Evolutionary conservation across 2,888 invertebrate species (phyloP), one percentile per base, ranked within the genome.

Genomic region (Xanthia icteritia): DNA sequence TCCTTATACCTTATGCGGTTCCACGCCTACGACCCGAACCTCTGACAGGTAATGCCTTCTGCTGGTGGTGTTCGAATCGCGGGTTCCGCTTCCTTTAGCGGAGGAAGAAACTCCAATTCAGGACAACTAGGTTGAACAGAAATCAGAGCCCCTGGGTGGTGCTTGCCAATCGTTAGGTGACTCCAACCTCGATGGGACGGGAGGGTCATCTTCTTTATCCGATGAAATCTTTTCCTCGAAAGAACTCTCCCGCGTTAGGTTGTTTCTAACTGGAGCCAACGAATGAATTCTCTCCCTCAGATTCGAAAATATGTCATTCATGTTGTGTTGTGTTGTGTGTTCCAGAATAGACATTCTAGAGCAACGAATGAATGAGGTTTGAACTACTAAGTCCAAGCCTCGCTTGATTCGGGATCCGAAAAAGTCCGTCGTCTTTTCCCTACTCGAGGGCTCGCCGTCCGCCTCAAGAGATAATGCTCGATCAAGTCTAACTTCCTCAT

Each of bases 51-150:
- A 51, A 51, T 20, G 51, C 51, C 20, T 51, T 51, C 51, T 51
- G 20, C 20, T 0, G 66, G 56, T 13, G 81, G 76, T 58, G 70
- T 66, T 23, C 75, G 83, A 23, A 80, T 70, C n/a, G 66, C 27
- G 23, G 82, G 84, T 36, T 85, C 84, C n/a, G 77, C 73, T 48
- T 77, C 77, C 48, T 73, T 80, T 48, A 79, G 66, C 1, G 69
- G 73, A n/a, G 81, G 71, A 0, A 73, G 73, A 54, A 70, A 70
- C 48, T 77, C 73, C 31, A 73, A 65, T 39, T 76, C 76, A 23
- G 73, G 54, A 39, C 42, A 66, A 15, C 60, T 51, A 54, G 2
- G 17, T 39, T 65, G 60, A 27, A 13, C 68, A 51, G 39, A 73
- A 5, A 63, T 9, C 42, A 51, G 51, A 51, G 8, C 8, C 51